Evolutionary conservation across 1,140 invertebrate species (phyloP), one percentile per base, ranked within the genome.

Genomic region (Ptiloglossa arizonensis): DNA sequence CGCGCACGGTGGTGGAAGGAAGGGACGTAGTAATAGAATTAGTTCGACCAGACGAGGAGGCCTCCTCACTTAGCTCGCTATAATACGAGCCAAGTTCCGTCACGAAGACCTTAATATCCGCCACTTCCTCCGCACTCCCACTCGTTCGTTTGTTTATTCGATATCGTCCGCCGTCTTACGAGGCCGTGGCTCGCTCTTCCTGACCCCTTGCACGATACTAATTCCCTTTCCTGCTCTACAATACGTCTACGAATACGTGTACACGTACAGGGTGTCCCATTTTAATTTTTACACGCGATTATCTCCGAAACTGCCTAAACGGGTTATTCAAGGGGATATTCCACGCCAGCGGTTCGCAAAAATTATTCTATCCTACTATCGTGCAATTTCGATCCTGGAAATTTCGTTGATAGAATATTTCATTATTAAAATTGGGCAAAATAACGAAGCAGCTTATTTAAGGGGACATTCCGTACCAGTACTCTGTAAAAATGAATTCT

Each of bases 81-180:
- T 86, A 84, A 83, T 83, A 78, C 82, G 85, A 87, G 85, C 66
- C 63, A 82, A 87, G 86, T 87, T 87, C 86, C 86, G 86, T 88
- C 86, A 87, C 86, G 86, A 87, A 87, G 85, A 86, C 85, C 83
- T 87, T 87, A 87, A 88, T 88, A 87, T 88, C 79, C 79, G 81
- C 77, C 79, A 88, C 87, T 88, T 88, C 87, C 83, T 87, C 78
- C 79, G 79, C 76, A 41, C 83, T 83, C 84, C 86, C 78, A 87
- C 86, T 85, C 86, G 81, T 81, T 81, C 81, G 76, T 88, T 88
- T 88, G 83, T 88, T 88, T 87, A 89, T 88, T 89, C 87, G 86
- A 88, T 88, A 87, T 84, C 74, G 82, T 85, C 81, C 72, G 74
- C 75, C 74, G 77, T 85, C 80, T 86, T 82, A 82, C 69, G 80